Evolutionary conservation across 2,113 vertebrate genomes (phyloP).

Genomic region (Euleptes europaea): DNA sequence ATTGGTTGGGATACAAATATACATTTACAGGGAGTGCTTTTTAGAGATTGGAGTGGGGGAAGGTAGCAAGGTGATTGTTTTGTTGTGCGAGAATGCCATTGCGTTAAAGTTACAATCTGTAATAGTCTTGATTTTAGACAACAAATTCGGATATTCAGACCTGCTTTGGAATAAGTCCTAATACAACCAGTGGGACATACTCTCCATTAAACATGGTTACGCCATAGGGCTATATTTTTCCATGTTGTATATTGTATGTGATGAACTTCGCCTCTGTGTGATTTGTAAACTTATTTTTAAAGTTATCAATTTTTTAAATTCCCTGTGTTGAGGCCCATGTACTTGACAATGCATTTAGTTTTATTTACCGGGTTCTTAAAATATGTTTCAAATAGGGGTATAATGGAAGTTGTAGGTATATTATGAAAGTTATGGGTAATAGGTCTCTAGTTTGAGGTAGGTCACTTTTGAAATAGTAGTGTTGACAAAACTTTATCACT

Average conservation of each 20-base stretch:
- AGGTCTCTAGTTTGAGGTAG: conserved; percentile 32
- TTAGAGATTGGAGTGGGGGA: conserved; percentile 73
- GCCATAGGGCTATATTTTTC: conserved; percentile 56
- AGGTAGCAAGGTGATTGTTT: conserved; percentile 74
- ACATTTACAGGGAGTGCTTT: conserved; percentile 72
- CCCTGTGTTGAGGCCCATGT: conserved; percentile 65
- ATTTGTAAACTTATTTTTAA: conserved; percentile 35
- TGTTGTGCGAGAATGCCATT: conserved; percentile 79
- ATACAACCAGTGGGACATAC: not conserved
- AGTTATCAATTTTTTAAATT: conserved; percentile 40
- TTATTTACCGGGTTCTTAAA: conserved; percentile 47
- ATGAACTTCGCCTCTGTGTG: conserved; percentile 43
- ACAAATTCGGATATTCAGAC: conserved; percentile 68
- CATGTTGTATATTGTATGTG: conserved; percentile 64
- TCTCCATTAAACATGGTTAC: not conserved
- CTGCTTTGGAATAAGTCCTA: not conserved
- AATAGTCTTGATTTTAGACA: conserved; percentile 79
- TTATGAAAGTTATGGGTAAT: conserved; percentile 36
- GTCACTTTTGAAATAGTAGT: conserved; percentile 16
- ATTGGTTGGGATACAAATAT: conserved; percentile 63
- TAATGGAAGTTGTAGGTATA: too few species aligned
- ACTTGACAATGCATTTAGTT: conserved; percentile 74
- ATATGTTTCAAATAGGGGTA: conserved; percentile 48
- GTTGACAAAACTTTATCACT: conserved; percentile 39
- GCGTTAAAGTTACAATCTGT: conserved; percentile 76